Evolutionary conservation across 2,888 invertebrate genomes (phyloP), one percentile per base, ranked within the genome.

Genomic region (Hemistola chrysoprasaria): DNA sequence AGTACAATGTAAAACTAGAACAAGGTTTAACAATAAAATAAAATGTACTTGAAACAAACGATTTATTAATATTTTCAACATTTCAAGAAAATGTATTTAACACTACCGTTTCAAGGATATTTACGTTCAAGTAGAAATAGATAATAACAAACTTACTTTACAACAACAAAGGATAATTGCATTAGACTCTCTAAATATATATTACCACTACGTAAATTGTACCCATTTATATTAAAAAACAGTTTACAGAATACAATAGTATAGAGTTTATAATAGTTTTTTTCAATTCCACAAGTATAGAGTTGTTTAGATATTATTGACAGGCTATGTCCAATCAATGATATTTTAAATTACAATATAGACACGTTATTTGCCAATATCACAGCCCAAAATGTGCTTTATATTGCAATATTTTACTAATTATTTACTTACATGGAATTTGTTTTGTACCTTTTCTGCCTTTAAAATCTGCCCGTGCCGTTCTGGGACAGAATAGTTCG

Each of bases 11-110:
- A 8, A 34, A 7, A 16, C 6, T 11, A 9, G 6, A 23, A 2
- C 32, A 30, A 23, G 4, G 7, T 4, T 8, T 30, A 36, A 61
- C 50, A 60, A 59, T 65, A 67, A 67, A 53, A 56, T 30, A 43
- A 22, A 27, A 20, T 33, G 49, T 45, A 50, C 70, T 78, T 75
- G 73, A 75, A 78, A 78, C 72, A 81, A 79, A 74, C 73, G 62
- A 69, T 83, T 81, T 80, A 80, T 78, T 80, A 53, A 64, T 60
- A 59, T 64, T 52, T 44, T 59, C 59, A 56, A 65, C 62, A 39
- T 47, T 54, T 27, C 59, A 62, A 67, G 65, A 62, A 66, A 58
- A 57, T 56, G 38, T 34, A 39, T 71, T 71, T 69, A 65, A 66
- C 65, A 68, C 67, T 74, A 68, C 59, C 57, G 56, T 44, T 66